These are phyloP conservation scores for Bufotes viridis DNA, from an alignment of 2,797 vertebrate genomes.

Conservation along the genomic window DNA sequence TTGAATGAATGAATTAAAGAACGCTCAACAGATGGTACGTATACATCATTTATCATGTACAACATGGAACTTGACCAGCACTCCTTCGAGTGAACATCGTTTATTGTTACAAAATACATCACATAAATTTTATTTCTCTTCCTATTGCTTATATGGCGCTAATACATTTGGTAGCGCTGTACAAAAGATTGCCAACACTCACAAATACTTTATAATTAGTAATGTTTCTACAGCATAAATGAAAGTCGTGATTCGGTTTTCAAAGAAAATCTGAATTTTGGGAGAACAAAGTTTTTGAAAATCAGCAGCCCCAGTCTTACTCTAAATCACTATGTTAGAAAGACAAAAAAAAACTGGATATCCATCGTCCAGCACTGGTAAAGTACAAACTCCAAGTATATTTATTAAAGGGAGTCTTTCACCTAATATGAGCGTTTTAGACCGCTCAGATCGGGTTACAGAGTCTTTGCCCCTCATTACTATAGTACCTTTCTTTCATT, in stretches of 20 bases:
- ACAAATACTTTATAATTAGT: neutral
- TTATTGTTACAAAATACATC: conserved; percentile 25
- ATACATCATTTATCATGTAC: conserved; percentile 35
- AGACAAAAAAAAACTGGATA: no score
- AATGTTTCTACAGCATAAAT: neutral
- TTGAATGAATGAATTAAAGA: conserved; percentile 30
- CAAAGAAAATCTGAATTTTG: neutral
- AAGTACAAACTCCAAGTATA: no score
- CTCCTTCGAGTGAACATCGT: conserved; percentile 32
- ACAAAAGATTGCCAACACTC: neutral
- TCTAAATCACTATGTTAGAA: neutral
- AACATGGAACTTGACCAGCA: conserved; percentile 41
- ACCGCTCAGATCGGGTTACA: no score
- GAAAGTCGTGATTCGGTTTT: neutral
- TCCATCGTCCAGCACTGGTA: no score
- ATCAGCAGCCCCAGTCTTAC: neutral
- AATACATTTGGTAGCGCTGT: neutral
- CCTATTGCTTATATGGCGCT: neutral
- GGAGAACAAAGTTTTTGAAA: neutral
- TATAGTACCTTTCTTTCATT: no score
- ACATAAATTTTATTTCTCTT: neutral
- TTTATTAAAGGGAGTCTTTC: no score
- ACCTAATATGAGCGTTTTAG: no score
- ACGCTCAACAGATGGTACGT: neutral
- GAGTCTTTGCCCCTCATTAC: no score